phyloP scores from a whole-genome alignment of 2,888 invertebrate genomes.

The Zygaena filipendulae region DNA sequence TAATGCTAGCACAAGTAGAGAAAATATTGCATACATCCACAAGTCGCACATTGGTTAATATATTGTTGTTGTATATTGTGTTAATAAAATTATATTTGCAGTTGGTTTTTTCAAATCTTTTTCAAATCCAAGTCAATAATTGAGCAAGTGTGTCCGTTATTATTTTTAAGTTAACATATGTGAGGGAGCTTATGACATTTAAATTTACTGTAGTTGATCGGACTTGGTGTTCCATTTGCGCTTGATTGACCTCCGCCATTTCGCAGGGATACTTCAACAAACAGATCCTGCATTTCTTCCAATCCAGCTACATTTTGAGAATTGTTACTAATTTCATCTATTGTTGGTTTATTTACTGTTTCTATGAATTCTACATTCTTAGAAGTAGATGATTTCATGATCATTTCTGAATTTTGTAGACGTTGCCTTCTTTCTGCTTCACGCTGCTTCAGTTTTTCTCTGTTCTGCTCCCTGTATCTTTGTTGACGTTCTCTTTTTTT shows the following conservation, averaged over 20 bases:
- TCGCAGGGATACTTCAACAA: not conserved
- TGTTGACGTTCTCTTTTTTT: slow-evolving; percentile 18
- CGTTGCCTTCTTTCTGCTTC: slow-evolving; percentile 18
- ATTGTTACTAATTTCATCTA: not conserved
- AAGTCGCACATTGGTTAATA: no score
- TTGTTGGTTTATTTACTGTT: not conserved
- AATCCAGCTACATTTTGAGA: not conserved
- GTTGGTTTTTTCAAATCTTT: no score
- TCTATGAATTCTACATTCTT: not conserved
- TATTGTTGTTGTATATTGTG: no score
- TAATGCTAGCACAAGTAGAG: no score
- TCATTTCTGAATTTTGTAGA: slow-evolving; percentile 6
- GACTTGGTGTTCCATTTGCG: not conserved
- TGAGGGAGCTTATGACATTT: no score
- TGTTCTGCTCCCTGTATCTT: slow-evolving; percentile 21
- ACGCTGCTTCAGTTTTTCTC: slow-evolving; percentile 19
- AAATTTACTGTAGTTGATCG: not conserved
- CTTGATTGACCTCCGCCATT: not conserved
- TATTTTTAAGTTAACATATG: no score
- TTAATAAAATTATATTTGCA: no score
- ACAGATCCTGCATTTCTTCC: not conserved
- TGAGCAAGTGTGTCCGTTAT: no score
- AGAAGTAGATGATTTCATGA: not conserved
- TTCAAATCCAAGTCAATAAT: no score
- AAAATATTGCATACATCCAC: no score